phyloP scores from a whole-genome alignment of 2,113 vertebrate genomes.

The Guaruba guarouba region DNA sequence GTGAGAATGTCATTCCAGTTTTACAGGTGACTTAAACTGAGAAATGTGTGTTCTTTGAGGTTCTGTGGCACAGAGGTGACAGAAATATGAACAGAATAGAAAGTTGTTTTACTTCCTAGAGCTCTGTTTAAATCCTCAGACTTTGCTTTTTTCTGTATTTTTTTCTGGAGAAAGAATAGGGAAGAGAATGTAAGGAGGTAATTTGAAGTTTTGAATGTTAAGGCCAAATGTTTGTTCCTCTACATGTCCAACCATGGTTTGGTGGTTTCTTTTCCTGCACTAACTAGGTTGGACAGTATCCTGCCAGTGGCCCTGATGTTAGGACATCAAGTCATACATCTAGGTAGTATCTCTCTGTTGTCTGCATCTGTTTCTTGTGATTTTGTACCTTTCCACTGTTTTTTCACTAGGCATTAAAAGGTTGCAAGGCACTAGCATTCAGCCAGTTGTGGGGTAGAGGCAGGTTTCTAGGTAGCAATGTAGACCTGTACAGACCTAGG shows the following conservation, averaged over 20 bases:
- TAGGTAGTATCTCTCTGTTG: neutral
- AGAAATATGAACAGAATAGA: neutral
- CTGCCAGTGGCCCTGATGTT: neutral
- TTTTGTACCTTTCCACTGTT: neutral
- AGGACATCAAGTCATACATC: neutral
- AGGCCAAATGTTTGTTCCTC: neutral
- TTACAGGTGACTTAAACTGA: neutral
- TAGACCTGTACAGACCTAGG: neutral
- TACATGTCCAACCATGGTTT: neutral
- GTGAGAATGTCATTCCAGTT: neutral
- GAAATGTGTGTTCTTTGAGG: neutral
- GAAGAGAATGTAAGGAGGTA: neutral
- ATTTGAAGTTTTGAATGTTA: neutral
- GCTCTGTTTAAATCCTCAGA: neutral
- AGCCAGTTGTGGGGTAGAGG: neutral
- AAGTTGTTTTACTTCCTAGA: neutral
- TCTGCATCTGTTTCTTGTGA: neutral
- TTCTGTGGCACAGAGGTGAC: neutral
- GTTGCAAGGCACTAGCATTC: neutral
- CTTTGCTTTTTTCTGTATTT: neutral
- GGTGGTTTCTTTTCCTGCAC: neutral
- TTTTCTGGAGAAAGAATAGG: neutral
- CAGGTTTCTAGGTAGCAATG: neutral
- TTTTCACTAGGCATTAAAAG: neutral
- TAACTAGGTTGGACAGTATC: neutral